Evolutionary conservation across 2,888 invertebrate genomes (phyloP), one percentile per base, ranked within the genome.

Genomic region (Papilio gigon): DNA sequence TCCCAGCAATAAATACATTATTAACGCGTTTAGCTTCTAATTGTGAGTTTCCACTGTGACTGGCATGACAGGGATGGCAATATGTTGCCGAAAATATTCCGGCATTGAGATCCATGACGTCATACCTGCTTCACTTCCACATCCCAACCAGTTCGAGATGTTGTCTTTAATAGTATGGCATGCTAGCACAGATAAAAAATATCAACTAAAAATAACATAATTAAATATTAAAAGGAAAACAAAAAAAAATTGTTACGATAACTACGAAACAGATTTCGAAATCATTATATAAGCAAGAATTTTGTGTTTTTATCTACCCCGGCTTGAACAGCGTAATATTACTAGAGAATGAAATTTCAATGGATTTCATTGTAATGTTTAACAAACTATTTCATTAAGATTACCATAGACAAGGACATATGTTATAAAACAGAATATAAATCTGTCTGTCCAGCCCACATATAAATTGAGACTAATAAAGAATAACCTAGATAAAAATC

Each of bases 101-200:
- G n/a, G n/a, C 12, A 47, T 20, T 47, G 11, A 4, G 4, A 17
- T 9, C 9, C 40, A 35, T 5, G 61, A 30, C 30, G n/a, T 56
- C 59, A 9, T 70, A 67, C 68, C 67, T 63, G 62, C 47, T 56
- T 67, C 0, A 59, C 25, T 59, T 70, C 68, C 44, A 69, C 14
- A 6, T 53, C 58, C 40, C 42, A 60, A 65, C 60, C 60, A n/a
- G 60, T 53, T 56, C 20, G 42, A 11, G 56, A 44, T 14, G 63
- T 47, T 25, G 63, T 64, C 37, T 68, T 68, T 64, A 63, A 58
- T 58, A 68, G 68, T 64, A 68, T 35, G 63, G 47, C 63, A 68
- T 63, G 68, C 68, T 68, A 63, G 42, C 62, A 63, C 35, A 62
- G n/a, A 58, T 20, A 35, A 30, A 67, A 17, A 62, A 63, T 20